Base-by-base conservation (phyloP, 1,140 invertebrate genomes). In the Platorchestia sp. region DNA sequence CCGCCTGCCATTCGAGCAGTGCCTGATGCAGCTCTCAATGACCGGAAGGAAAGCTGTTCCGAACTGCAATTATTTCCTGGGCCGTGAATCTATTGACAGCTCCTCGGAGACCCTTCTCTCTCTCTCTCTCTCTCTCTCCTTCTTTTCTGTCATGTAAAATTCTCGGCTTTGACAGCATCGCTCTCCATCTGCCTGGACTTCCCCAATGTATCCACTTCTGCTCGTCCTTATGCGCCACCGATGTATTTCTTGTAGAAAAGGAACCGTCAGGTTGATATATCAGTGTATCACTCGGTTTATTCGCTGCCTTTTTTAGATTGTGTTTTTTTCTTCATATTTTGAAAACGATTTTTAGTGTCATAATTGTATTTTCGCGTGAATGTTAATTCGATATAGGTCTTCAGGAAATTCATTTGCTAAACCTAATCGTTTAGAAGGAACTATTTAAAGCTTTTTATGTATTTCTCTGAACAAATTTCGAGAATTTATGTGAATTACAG, bases 41-140 rank as follows among this genome's bases (percentile, higher is more conserved):
- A 44, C 87, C 87, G 41, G 87, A 90, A 90, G 42, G 87, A 90
- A 90, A 90, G 87, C 87, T 10, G 86, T 87, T 42, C 42, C 87
- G 87, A 90, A 90, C 87, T 90, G 87, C 87, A 90, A 90, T 90
- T 90, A 90, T 90, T 90, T 90, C 87, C 87, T 90, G 87, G 44
- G 87, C 87, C 5, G 87, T 90, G 87, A 19, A 90, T 90, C 87
- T 45, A 90, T 90, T 90, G 87, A 90, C 10, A 43, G 87, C 44
- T 45, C 87, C 87, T 36, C 41, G 41, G 87, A 44, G 44, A 10
- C 87, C 86, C 41, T 90, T 75, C 59, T 1, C 59, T 75, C 59
- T 75, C 27, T 1, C n/a, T n/a, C n/a, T n/a, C n/a, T n/a, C n/a
- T n/a, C n/a, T 75, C 59, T 1, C 59, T 75, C 59, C 36, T 36